A percentile compares a stretch with the other conserved stretches of the same genome.
These are phyloP conservation scores for Anastatus disparis DNA, from an alignment of 1,140 invertebrate genomes.

Conservation along the genomic window DNA sequence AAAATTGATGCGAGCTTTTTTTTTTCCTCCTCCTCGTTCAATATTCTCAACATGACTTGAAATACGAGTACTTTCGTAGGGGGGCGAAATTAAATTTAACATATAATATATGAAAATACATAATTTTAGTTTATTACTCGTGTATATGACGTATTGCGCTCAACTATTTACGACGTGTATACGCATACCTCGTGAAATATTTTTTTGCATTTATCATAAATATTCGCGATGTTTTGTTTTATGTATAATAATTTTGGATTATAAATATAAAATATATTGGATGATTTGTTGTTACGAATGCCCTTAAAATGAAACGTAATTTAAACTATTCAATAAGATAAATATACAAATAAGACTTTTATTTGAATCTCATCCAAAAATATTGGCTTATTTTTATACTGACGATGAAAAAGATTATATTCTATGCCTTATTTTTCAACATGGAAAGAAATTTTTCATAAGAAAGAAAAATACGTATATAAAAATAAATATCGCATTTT, in stretches of 20 bases:
- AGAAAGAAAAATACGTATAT: no score
- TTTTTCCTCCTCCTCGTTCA: background rate
- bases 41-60: constrained; percentile 22
- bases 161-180: no score
- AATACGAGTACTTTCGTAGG: constrained; percentile 1
- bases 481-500: no score
- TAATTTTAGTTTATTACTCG: background rate
- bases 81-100: constrained; percentile 18
- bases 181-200: background rate
- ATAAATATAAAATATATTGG: background rate
- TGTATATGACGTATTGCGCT: background rate
- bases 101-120: constrained; percentile 9
- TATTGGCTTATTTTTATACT: no score
- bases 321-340: no score
- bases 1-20: constrained; percentile 26
- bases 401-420: background rate
- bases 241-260: background rate
- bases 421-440: no score
- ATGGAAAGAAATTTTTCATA: no score
- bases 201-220: no score
- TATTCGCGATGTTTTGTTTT: no score
- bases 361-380: background rate
- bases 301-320: no score
- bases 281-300: no score
- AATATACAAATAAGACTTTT: background rate